Base-by-base conservation (phyloP, 1,140 invertebrate genomes). In the Drosophila triauraria region DNA sequence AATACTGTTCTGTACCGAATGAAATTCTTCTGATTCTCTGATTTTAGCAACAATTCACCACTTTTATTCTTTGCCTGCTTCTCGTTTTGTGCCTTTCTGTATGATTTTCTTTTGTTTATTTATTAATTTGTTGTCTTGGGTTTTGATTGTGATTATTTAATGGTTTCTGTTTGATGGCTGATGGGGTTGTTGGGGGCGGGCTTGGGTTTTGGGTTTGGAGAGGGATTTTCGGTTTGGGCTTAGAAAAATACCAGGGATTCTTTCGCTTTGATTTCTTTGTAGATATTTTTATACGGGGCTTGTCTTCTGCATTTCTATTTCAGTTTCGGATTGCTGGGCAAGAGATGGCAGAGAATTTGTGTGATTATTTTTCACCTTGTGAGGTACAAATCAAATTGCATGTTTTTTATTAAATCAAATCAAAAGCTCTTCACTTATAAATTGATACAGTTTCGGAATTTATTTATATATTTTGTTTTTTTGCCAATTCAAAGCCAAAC, bases 401-500 rank as follows among this genome's bases (percentile, higher is more conserved):
- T 25, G 40, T 44, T 58, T 27, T 46, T 54, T 53, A 15, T 7
- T 23, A 69, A 53, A 48, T 51, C 40, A 75, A 70, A 77, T 76
- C 38, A 76, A 65, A 59, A 59, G 25, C 67, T 62, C 54, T 60
- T 32, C n/a, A 54, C 12, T 58, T 70, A 48, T 48, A 47, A 69
- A 71, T 47, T 44, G 20, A 71, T 50, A 25, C 15, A 25, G 13
- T 40, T 81, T 59, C 69, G 15, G 17, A 63, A 63, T 64, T 53
- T 59, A 48, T 53, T 75, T 47, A 44, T 56, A 27, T 59, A 23
- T 38, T 38, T 75, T 47, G 50, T 12, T 54, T 46, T 71, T 40
- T 82, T 72, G 83, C 83, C 83, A 87, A 88, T 87, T 88, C 80
- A 87, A 88, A 88, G 60, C 84, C 84, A 88, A 87, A 83, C 83